Conservation (phyloP, 2,113 vertebrate genomes). For the Neomonachus schauinslandi region DNA sequence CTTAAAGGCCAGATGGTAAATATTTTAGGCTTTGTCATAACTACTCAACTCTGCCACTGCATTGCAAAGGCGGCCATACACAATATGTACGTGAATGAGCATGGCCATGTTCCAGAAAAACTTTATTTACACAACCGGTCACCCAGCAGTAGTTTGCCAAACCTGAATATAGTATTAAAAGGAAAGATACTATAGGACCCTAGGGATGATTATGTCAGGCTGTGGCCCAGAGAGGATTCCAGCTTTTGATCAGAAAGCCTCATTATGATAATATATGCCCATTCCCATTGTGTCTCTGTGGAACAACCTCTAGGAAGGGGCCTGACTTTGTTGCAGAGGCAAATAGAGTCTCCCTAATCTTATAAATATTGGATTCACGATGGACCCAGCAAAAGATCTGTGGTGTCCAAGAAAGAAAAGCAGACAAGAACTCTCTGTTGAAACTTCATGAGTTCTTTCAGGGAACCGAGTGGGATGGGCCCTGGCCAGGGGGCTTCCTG, state of each 20-base stretch:
- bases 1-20: background rate
- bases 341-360: background rate
- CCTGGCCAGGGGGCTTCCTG: background rate
- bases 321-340: too few species aligned
- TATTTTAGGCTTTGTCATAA: background rate
- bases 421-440: background rate
- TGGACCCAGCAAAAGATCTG: background rate
- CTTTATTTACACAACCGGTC: background rate
- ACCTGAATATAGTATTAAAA: background rate
- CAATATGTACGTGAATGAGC: background rate
- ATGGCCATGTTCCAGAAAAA: background rate
- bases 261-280: background rate
- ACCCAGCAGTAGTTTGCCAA: background rate
- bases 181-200: background rate
- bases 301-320: background rate
- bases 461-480: background rate
- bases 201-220: background rate
- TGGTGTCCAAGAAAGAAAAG: background rate
- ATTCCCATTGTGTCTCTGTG: background rate
- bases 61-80: background rate
- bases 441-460: background rate
- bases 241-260: background rate
- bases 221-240: background rate
- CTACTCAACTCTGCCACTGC: background rate
- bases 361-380: background rate